Base-by-base conservation (phyloP, 53 echinoderm and acorn worm species). In the Patiria pectinifera region DNA sequence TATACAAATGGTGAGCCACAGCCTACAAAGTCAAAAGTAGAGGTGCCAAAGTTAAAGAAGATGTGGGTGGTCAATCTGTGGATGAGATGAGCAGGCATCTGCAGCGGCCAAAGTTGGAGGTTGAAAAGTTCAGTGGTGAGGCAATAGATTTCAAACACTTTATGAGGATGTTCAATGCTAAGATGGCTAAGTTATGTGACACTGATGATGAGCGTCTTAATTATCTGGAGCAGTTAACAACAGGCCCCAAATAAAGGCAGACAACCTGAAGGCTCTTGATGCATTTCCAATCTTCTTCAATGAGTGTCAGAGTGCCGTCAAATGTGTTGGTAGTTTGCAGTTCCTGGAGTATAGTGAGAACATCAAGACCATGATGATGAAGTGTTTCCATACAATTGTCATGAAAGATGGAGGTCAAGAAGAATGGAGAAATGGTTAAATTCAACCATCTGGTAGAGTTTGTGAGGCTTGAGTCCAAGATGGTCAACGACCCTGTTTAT, bases 201-300 rank as follows among this genome's bases (percentile, higher is more conserved):
- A 80, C 80, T 15, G 74, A 94, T 62, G 94, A 94, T 78, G 94
- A 91, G 80, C 77, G 84, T 61, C 85, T 94, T 12, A 63, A 85
- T 19, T 85, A 83, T 43, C 49, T 94, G 45, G 80, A 80, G 19
- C 80, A 80, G 24, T 80, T 80, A 14, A 94, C 91, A 8, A 80
- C 72, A 58, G 91, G 95, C 78, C 89, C 3, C 80, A 77, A 58
- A 92, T 94, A 47, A 72, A 83, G 63, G 89, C 85, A 61, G 90
- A 94, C 83, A 85, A 94, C 74, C 92, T 92, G 6, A 92, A 94
- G 92, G 95, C 92, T 53, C 78, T 94, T 45, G 92, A 89, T 89
- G 92, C 74, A 45, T 92, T 92, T 78, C 62, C 92, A 46, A 84
- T 94, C 43, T 94, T 92, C 53, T 85, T 94, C 46, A 83, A 44